Conservation (phyloP, 2,113 vertebrate species). For the Pagrus major region DNA sequence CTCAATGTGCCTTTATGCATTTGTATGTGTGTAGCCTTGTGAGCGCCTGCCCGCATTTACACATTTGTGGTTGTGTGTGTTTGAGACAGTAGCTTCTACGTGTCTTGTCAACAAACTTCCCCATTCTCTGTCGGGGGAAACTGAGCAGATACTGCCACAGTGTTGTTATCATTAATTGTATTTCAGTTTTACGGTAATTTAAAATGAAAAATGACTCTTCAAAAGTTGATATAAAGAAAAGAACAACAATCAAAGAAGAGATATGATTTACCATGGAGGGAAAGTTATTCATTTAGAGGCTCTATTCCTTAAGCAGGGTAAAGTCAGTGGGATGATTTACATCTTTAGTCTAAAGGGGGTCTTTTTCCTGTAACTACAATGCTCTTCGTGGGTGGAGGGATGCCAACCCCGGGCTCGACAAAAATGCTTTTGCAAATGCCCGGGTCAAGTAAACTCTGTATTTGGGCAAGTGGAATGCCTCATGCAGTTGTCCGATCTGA, state of each 20-base stretch:
- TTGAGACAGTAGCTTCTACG: not conserved
- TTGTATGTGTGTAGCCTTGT: not conserved
- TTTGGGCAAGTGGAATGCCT: too few species aligned
- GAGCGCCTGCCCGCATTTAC: not conserved
- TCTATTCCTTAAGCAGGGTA: too few species aligned
- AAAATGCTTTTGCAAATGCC: too few species aligned
- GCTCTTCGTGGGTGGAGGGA: too few species aligned
- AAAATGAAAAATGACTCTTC: not conserved
- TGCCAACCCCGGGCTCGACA: too few species aligned
- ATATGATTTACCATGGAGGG: too few species aligned
- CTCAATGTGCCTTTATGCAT: not conserved
- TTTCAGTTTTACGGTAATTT: not conserved
- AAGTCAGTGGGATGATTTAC: too few species aligned
- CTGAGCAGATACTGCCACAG: not conserved
- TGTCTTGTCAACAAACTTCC: slow-evolving; percentile 48
- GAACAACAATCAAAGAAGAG: not conserved
- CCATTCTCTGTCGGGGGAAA: slow-evolving; percentile 12
- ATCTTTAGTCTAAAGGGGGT: too few species aligned
- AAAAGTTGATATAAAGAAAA: not conserved
- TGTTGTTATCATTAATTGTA: not conserved
- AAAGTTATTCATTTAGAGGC: too few species aligned
- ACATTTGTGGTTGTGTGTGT: slow-evolving; percentile 17
- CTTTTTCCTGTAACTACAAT: too few species aligned
- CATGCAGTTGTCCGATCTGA: too few species aligned
- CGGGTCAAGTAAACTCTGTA: too few species aligned